These are phyloP conservation scores for Nesidiocoris tenuis DNA, from an alignment of 2,888 invertebrate genomes.

Conservation along the genomic window DNA sequence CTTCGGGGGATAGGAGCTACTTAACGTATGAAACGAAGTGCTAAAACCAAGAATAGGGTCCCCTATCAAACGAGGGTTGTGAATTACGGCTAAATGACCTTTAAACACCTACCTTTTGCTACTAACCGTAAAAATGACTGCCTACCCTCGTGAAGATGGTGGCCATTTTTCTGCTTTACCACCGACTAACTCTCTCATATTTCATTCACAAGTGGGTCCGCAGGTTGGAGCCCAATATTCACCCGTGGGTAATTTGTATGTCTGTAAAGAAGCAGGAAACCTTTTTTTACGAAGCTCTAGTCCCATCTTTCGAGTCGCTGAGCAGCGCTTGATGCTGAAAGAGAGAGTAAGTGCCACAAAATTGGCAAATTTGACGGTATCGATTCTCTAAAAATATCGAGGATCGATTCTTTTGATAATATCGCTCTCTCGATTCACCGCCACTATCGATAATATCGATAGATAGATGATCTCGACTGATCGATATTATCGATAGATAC, in stretches of 20 bases:
- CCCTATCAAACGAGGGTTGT: not conserved
- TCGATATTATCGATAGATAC: no score
- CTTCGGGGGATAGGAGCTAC: not conserved
- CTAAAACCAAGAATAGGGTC: not conserved
- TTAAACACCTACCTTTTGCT: not conserved
- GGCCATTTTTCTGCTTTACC: not conserved
- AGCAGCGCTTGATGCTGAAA: no score
- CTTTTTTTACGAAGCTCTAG: no score
- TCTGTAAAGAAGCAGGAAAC: not conserved
- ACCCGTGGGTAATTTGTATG: not conserved
- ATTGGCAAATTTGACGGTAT: no score
- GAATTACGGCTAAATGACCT: not conserved
- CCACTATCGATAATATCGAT: no score
- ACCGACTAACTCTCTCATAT: not conserved
- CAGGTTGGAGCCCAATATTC: not conserved
- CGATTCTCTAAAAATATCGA: no score
- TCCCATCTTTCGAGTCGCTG: no score
- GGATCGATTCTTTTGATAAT: no score
- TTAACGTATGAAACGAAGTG: not conserved
- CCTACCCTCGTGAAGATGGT: not conserved
- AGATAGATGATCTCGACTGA: no score
- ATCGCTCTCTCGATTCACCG: no score
- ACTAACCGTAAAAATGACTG: not conserved
- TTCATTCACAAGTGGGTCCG: not conserved
- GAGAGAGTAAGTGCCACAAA: no score